phyloP scores from a whole-genome alignment of 2,888 invertebrate genomes.

The Nebria brevicollis region DNA sequence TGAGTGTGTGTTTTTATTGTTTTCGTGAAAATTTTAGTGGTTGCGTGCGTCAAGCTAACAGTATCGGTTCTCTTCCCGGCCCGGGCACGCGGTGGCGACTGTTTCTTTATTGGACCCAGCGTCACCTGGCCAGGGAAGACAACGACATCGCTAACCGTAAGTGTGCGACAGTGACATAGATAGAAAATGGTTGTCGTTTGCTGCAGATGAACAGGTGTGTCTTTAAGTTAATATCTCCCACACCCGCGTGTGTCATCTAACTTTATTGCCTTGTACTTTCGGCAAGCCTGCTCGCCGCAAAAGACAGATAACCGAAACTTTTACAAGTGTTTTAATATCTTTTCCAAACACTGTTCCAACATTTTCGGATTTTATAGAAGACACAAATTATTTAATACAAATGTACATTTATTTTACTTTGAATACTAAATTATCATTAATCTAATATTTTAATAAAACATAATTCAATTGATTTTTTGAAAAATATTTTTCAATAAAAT shows the following conservation, averaged over 20 bases:
- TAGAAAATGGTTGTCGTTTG: slow-evolving; percentile 7
- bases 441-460: too few relatives aligned
- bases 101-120: slow-evolving; percentile 8
- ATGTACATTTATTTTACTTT: too few relatives aligned
- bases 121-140: not conserved
- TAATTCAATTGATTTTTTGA: too few relatives aligned
- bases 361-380: not conserved
- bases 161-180: not conserved
- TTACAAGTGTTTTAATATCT: slow-evolving; percentile 34
- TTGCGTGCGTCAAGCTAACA: slow-evolving; percentile 6
- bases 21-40: slow-evolving; percentile 16
- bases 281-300: slow-evolving; percentile 1
- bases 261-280: slow-evolving; percentile 19
- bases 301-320: slow-evolving; percentile 8
- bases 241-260: slow-evolving; percentile 7
- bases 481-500: too few relatives aligned
- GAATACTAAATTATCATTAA: too few relatives aligned
- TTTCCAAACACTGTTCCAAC: not conserved
- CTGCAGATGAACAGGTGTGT: slow-evolving; percentile 17
- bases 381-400: not conserved
- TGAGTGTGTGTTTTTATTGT: slow-evolving; percentile 29
- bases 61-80: slow-evolving; percentile 2
- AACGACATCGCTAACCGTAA: not conserved
- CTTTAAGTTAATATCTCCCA: slow-evolving; percentile 15
- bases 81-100: not conserved